These are phyloP conservation scores for Argentina silus DNA, from an alignment of 2,797 vertebrate species.

Conservation along the genomic window DNA sequence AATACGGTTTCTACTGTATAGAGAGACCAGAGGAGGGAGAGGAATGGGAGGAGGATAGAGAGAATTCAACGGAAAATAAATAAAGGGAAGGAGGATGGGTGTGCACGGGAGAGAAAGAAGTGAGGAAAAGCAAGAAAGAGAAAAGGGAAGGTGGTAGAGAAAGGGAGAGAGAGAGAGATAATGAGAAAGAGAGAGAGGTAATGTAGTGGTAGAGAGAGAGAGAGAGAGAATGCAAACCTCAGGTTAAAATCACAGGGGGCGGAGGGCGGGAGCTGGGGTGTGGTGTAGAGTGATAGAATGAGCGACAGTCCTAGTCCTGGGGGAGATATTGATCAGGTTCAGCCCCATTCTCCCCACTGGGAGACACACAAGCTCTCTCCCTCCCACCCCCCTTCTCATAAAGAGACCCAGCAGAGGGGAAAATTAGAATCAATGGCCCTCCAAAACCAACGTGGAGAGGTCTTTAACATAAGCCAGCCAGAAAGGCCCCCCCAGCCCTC, in stretches of 20 bases:
- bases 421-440: constrained; percentile 56
- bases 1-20: no score
- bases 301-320: constrained; percentile 18
- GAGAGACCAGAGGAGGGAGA: background rate
- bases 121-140: no score
- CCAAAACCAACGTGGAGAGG: constrained; percentile 37
- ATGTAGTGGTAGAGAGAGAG: background rate
- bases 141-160: background rate
- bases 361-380: background rate
- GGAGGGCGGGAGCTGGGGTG: background rate
- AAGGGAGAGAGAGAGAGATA: background rate
- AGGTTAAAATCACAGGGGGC: no score
- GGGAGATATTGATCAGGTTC: constrained; percentile 41
- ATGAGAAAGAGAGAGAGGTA: no score
- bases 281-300: constrained; percentile 39
- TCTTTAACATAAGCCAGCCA: constrained; percentile 40
- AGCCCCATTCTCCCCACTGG: constrained; percentile 36
- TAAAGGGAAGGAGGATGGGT: no score
- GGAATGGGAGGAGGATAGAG: background rate
- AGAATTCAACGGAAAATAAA: no score
- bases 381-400: background rate
- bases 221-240: background rate
- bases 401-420: constrained; percentile 36
- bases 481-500: background rate
- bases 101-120: no score